These are phyloP conservation scores for Eristalis tenax DNA, from an alignment of 2,888 invertebrate genomes.

Conservation along the genomic window DNA sequence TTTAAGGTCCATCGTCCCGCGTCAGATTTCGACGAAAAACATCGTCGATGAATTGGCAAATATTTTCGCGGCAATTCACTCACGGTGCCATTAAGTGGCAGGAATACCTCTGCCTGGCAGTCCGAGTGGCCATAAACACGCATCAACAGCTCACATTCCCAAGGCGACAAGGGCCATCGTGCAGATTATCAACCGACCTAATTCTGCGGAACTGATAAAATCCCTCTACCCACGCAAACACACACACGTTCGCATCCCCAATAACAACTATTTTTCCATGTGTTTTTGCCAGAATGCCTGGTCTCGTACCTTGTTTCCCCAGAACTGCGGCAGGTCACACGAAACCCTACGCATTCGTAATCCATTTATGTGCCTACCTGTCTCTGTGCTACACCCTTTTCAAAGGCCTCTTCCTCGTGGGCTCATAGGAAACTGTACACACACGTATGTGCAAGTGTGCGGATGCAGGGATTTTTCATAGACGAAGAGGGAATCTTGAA, in stretches of 20 bases:
- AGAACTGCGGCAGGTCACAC: constrained; percentile 6
- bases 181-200: neutral
- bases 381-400: constrained; percentile 14
- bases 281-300: neutral
- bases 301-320: constrained; percentile 4
- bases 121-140: neutral
- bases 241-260: too few relatives aligned
- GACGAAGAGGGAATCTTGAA: constrained; percentile 26
- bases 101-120: neutral
- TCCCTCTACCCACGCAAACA: neutral
- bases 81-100: neutral
- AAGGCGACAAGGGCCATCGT: neutral
- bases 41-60: neutral
- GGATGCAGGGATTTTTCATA: neutral
- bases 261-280: neutral
- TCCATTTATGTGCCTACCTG: constrained; percentile 12
- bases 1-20: neutral
- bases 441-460: neutral
- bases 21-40: too few relatives aligned
- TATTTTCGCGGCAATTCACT: neutral
- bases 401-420: neutral
- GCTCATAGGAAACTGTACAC: neutral
- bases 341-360: constrained; percentile 11
- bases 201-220: neutral
- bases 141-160: neutral